Evolutionary conservation across 2,888 invertebrate species (phyloP), one percentile per base, ranked within the genome.

Genomic region (Plemyria rubiginata): DNA sequence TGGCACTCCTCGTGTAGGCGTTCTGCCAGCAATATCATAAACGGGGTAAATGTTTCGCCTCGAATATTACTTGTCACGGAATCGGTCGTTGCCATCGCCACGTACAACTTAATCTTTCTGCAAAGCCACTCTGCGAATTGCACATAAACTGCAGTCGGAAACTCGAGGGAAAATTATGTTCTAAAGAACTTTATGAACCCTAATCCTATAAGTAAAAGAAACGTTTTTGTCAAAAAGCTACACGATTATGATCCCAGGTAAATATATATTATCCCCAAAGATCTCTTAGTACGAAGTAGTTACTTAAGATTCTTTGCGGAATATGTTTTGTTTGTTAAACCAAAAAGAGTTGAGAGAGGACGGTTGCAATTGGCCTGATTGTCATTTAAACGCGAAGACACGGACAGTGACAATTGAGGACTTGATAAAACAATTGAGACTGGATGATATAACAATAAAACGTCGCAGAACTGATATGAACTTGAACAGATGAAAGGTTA

Each of bases 1-100:
- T 81, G 85, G 80, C 85, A 82, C 78, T 78, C 78, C 77, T 73
- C 66, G 54, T 62, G 69, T 75, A 76, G 80, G 80, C 79, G 68
- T 68, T 58, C 67, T 76, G 81, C 82, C 81, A 81, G 55, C 68
- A 65, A 67, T 69, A 74, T 73, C 69, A 70, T 70, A 75, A 73
- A 75, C 70, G 67, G 52, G 70, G 45, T 54, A 54, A 70, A 64
- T 67, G 68, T 66, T 74, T 74, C 71, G 62, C 70, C 69, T 72
- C 72, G 71, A 73, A 74, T 70, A 72, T 67, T 60, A 66, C 70
- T 60, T 61, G 74, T 76, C 78, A 74, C 71, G 74, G 67, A 71
- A 70, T 68, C 70, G 72, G 73, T 63, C 73, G 70, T 74, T 75
- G 73, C 68, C 64, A 66, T 71, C 70, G 60, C 51, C 62, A 50